Evolutionary conservation across 2,797 vertebrate genomes (phyloP).

Genomic region (Sebastiscus tertius): DNA sequence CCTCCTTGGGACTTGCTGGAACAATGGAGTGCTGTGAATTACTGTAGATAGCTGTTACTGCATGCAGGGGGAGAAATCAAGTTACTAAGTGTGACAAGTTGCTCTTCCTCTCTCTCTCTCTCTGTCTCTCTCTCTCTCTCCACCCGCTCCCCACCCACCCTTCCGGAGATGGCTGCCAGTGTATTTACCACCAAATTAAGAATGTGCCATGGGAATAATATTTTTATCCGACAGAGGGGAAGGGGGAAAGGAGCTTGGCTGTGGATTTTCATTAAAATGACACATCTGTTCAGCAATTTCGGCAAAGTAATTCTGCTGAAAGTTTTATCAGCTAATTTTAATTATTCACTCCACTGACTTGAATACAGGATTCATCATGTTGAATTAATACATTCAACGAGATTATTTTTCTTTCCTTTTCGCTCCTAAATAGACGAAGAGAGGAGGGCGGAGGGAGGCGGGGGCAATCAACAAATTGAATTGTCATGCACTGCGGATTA

Average conservation of each 20-base stretch:
- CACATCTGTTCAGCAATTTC: slow-evolving; percentile 99
- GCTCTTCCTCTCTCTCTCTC: slow-evolving; percentile 85
- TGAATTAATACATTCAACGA: slow-evolving; percentile 99
- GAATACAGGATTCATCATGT: slow-evolving; percentile 99
- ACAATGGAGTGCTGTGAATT: slow-evolving; percentile 98
- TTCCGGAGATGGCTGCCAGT: slow-evolving; percentile 93
- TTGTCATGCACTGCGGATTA: slow-evolving; percentile 99
- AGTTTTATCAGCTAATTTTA: slow-evolving; percentile 99
- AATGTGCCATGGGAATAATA: slow-evolving; percentile 98
- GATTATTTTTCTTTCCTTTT: slow-evolving; percentile 84
- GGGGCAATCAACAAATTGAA: slow-evolving; percentile 98
- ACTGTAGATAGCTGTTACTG: slow-evolving; percentile 97
- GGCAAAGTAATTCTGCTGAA: slow-evolving; percentile 99
- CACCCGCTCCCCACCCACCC: slow-evolving; percentile 83
- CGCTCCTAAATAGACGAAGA: slow-evolving; percentile 83
- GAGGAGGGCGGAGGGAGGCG: slow-evolving; percentile 76
- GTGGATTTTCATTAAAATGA: slow-evolving; percentile 99
- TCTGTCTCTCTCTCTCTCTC: slow-evolving; percentile 60
- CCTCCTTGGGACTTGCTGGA: slow-evolving; percentile 97
- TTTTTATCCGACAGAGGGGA: slow-evolving; percentile 96
- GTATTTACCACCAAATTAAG: slow-evolving; percentile 99
- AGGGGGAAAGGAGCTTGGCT: slow-evolving; percentile 92
- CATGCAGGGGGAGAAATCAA: slow-evolving; percentile 98
- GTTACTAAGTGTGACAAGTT: slow-evolving; percentile 99
- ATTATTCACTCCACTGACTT: slow-evolving; percentile 99